Evolutionary conservation across 1,140 invertebrate species (phyloP).

Genomic region (Dendrolimus punctatus): DNA sequence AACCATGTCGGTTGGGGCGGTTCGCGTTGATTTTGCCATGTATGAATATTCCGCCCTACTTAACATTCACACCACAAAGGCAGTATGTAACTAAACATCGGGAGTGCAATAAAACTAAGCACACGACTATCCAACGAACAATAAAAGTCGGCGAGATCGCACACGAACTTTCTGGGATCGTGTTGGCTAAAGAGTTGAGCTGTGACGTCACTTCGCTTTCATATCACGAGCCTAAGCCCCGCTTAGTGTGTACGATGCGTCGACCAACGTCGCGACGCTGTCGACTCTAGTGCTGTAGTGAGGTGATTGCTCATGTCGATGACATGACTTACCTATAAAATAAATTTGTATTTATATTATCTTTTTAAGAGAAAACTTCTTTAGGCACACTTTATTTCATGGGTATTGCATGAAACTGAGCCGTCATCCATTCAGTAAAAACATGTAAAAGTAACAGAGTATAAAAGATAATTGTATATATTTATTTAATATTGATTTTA

Average conservation of each 20-base stretch:
- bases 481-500: too few species aligned
- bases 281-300: slow-evolving; percentile 21
- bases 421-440: too few species aligned
- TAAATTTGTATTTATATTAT: background rate
- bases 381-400: background rate
- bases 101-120: slow-evolving; percentile 65
- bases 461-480: too few species aligned
- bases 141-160: slow-evolving; percentile 49
- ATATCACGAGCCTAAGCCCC: slow-evolving; percentile 55
- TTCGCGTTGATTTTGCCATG: slow-evolving; percentile 37
- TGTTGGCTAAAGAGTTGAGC: slow-evolving; percentile 27
- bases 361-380: background rate
- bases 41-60: slow-evolving; percentile 56
- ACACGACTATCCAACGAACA: slow-evolving; percentile 52
- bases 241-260: slow-evolving; percentile 24
- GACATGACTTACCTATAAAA: background rate
- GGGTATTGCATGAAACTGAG: too few species aligned
- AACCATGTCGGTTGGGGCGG: slow-evolving; percentile 17
- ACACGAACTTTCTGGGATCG: slow-evolving; percentile 27
- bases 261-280: slow-evolving; percentile 10
- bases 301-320: slow-evolving; percentile 19
- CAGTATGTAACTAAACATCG: slow-evolving; percentile 42
- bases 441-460: too few species aligned
- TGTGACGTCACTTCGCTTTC: slow-evolving; percentile 66
- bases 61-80: slow-evolving; percentile 37